phyloP scores from a whole-genome alignment of 1,140 invertebrate genomes.

The Onthophagus taurus region DNA sequence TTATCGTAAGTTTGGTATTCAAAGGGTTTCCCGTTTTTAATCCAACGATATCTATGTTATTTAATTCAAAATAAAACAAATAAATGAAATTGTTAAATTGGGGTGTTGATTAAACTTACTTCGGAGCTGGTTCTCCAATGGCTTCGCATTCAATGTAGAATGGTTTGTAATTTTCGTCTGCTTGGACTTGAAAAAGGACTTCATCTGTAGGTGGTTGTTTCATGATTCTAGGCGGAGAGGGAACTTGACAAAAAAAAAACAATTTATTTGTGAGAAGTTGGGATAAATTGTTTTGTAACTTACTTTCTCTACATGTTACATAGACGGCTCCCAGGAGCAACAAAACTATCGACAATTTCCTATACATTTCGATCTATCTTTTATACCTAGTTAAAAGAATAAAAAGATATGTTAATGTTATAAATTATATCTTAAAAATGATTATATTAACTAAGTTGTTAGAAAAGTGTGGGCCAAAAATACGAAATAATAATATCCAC shows the following conservation, averaged over 20 bases:
- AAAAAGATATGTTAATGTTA: not conserved
- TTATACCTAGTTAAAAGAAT: not conserved
- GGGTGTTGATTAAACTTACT: constrained; percentile 48
- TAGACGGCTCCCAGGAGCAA: not conserved
- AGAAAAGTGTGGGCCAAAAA: not conserved
- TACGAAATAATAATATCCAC: too few species aligned
- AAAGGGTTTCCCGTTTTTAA: constrained; percentile 90
- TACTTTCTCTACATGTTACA: constrained; percentile 10
- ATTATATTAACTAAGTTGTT: not conserved
- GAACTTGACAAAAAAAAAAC: constrained; percentile 46
- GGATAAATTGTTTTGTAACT: not conserved
- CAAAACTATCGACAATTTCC: constrained; percentile 2
- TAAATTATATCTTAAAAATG: not conserved
- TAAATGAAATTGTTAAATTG: not conserved
- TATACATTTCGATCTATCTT: not conserved
- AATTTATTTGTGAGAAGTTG: not conserved
- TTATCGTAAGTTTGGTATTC: constrained; percentile 86
- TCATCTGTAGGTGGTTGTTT: constrained; percentile 87
- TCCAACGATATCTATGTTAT: constrained; percentile 90
- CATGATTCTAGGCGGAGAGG: constrained; percentile 77
- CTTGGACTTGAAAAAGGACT: constrained; percentile 81
- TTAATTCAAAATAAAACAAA: not conserved
- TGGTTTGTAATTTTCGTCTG: constrained; percentile 83
- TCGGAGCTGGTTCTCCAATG: constrained; percentile 80
- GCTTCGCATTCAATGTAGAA: constrained; percentile 93